A percentile compares a stretch with the other conserved stretches of the same genome.
Evolutionary conservation across 2,888 invertebrate genomes (phyloP).

Genomic region (Bombyx huttoni): DNA sequence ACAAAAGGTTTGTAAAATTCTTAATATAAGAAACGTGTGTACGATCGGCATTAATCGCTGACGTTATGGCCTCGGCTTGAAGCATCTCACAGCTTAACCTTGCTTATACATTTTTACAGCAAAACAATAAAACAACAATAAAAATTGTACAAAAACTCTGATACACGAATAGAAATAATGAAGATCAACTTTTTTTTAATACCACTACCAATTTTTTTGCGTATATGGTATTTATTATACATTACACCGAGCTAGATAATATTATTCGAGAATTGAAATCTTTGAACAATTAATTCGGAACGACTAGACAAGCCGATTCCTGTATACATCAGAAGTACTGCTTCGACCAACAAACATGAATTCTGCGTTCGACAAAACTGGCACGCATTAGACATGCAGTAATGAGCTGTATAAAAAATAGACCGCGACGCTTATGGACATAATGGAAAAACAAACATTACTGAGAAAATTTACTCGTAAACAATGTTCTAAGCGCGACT

Average conservation of each 20-base stretch:
- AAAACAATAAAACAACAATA: not conserved
- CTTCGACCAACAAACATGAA: not conserved
- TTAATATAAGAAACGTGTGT: not conserved
- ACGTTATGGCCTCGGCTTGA: not conserved
- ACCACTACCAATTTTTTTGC: too few species aligned
- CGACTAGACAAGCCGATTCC: too few species aligned
- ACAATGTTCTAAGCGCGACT: conserved; percentile 47
- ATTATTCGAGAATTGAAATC: too few species aligned
- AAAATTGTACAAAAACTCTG: not conserved
- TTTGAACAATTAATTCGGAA: too few species aligned
- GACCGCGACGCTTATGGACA: conserved; percentile 28
- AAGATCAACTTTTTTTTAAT: not conserved
- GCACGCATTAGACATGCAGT: conserved; percentile 40
- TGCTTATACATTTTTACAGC: not conserved
- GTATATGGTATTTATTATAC: too few species aligned
- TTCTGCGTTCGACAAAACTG: conserved; percentile 20
- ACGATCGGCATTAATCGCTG: not conserved
- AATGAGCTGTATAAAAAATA: conserved; percentile 38
- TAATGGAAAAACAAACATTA: conserved; percentile 43
- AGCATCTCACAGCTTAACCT: conserved; percentile 6
- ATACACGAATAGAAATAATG: not conserved
- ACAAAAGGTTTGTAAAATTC: too few species aligned
- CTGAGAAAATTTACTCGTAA: conserved; percentile 46
- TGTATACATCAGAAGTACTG: not conserved
- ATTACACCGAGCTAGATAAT: too few species aligned